Base-by-base conservation (phyloP, 2,113 vertebrate genomes). In the Syngnathus floridae region DNA sequence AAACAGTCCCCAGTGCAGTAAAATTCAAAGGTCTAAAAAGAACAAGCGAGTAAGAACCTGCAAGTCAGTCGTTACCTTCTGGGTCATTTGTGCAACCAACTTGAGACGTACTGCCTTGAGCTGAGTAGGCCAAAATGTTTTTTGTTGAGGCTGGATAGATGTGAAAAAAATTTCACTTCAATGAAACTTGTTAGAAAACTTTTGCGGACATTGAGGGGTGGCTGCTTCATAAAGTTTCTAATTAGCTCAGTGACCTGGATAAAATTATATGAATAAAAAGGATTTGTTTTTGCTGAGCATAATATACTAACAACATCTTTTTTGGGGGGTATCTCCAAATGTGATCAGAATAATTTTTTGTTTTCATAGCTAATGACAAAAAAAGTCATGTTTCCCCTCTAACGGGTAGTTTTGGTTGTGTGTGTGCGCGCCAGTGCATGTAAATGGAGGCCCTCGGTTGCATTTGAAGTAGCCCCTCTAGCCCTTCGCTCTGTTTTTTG, bases 391-490 rank as follows among this genome's bases (percentile, higher is more conserved):
- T 48, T 46, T 7, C 38, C 41, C 21, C 14, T 43, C 37, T 46
- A 8, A 11, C 13, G 14, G 26, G 4, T 13, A 7, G 26, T 41
- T 4, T 41, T 61, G 7, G 26, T 31, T 60, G 69, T 68, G 55
- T 37, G 74, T 54, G 63, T 69, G 74, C 72, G 41, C 81, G 43
- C 81, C 70, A 65, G 52, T 77, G 70, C 65, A 46, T 62, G 70
- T 75, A 69, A 80, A 79, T 75, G 79, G 73, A 67, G 70, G 43
- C 12, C 26, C 73, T 65, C 80, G 79, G 82, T 74, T 86, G 79
- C 78, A 84, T 89, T 87, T 82, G 74, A 84, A 86, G 45, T 82
- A 78, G 80, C 78, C 83, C 83, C 82, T 72, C 67, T 21, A 61
- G 68, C 52, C 35, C 64, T 77, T 71, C 80, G 79, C 74, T 70